Evolutionary conservation across 2,113 vertebrate genomes (phyloP), one percentile per base, ranked within the genome.

Genomic region (Sceloporus tristichus): DNA sequence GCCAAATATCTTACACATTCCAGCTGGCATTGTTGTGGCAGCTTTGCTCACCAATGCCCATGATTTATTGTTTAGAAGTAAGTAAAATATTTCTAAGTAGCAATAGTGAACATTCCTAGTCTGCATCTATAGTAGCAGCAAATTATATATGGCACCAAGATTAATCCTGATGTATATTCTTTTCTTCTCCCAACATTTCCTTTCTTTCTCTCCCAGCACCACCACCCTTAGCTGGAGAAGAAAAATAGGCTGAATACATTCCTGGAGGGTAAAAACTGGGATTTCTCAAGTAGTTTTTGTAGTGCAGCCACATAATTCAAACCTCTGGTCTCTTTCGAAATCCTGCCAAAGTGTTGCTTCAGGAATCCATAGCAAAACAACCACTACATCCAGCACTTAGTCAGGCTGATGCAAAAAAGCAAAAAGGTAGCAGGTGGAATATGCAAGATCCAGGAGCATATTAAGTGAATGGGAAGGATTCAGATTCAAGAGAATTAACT

Each of bases 1-100:
- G 87, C 89, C 91, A 94, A 95, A 85, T 89, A 86, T 90, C 85
- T 93, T 82, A 54, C 79, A 84, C 87, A 91, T 90, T 92, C 90
- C 86, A n/a, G 79, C 74, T 29, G 23, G 73, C 79, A 9, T 27
- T 89, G 82, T 91, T 93, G 94, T 86, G 77, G 87, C 40, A 73
- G 83, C 59, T 93, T 90, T 87, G 82, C 78, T 85, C 9, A 90
- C 53, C 62, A 75, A 71, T 68, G n/a, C 29, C 79, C 89, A 87
- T 91, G 82, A 88, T 83, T 80, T 94, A 92, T 84, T 56, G 19
- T 93, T 86, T 86, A 65, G 71, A 83, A 90, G 87, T 89, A 88
- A 68, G 5, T 87, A 76, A 87, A 76, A 77, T 68, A 78, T 78
- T 88, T 88, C n/a, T 38, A 40, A 78, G n/a, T 53, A 77, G 85